Conservation (phyloP, 2,888 invertebrate genomes). For the Cosmorhoe ocellata region DNA sequence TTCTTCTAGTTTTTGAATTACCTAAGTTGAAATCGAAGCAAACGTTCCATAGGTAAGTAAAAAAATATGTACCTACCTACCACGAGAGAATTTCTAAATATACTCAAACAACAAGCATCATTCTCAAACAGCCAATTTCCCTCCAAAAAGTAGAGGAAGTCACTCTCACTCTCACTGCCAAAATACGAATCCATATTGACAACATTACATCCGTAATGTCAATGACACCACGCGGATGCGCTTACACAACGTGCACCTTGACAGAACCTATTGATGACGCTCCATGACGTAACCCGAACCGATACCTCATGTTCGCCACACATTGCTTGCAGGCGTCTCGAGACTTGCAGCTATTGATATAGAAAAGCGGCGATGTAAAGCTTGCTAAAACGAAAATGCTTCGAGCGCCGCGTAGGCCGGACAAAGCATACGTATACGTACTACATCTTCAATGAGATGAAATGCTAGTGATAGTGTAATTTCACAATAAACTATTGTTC, state of each 20-base stretch:
- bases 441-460: constrained; percentile 66
- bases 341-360: not conserved
- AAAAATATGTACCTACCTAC: no score
- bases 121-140: no score
- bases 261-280: constrained; percentile 62
- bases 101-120: not conserved
- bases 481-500: constrained; percentile 75
- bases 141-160: not conserved
- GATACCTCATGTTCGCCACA: constrained; percentile 36
- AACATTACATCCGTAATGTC: constrained; percentile 70
- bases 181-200: constrained; percentile 54
- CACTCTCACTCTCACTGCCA: constrained; percentile 51
- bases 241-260: constrained; percentile 76
- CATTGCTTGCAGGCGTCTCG: constrained; percentile 27
- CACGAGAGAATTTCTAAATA: no score
- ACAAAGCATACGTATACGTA: constrained; percentile 51
- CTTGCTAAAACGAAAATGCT: constrained; percentile 29
- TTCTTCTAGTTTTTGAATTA: no score
- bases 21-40: no score
- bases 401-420: constrained; percentile 39
- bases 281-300: constrained; percentile 53
- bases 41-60: no score
- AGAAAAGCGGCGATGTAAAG: constrained; percentile 38
- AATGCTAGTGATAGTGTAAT: constrained; percentile 71
- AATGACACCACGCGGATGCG: constrained; percentile 74